These are phyloP conservation scores for Astreopora myriophthalma DNA, from an alignment of 64 coral and sea anemone species.

Conservation along the genomic window DNA sequence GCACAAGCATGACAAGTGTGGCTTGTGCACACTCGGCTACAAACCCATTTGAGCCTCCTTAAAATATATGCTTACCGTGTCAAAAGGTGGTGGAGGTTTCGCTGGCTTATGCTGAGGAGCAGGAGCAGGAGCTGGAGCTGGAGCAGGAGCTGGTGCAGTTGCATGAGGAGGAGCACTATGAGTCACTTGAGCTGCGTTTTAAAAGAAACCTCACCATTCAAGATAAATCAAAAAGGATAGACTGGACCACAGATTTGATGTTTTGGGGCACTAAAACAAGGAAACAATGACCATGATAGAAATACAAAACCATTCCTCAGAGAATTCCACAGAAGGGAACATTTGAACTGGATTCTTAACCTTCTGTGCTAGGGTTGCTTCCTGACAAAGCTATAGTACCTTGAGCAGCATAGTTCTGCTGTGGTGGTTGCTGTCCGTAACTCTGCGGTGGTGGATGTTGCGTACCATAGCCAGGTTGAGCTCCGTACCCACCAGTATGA, in stretches of 20 bases:
- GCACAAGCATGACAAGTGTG: no score
- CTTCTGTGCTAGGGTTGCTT: no score
- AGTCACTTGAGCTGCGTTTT: background rate
- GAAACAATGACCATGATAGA: background rate
- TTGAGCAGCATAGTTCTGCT: constrained; percentile 51
- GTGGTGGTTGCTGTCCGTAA: constrained; percentile 61
- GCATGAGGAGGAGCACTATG: background rate
- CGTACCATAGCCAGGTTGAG: constrained; percentile 24
- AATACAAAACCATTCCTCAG: no score
- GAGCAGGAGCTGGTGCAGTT: constrained; percentile 1
- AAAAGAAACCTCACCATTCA: background rate
- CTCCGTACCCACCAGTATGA: constrained; percentile 18
- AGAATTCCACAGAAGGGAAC: no score
- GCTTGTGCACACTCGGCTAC: no score
- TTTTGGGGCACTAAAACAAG: background rate
- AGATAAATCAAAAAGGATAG: background rate
- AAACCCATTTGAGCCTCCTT: background rate
- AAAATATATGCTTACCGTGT: background rate
- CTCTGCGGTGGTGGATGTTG: background rate
- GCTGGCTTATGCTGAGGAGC: background rate
- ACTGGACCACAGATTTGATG: no score
- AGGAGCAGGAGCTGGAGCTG: background rate
- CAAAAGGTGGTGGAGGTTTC: background rate
- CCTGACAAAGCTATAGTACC: background rate
- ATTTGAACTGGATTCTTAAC: no score